Percentiles rank a stretch among this genome's conserved stretches.
Evolutionary conservation across 2,888 invertebrate species (phyloP).

Genomic region (Thymelicus lineola): DNA sequence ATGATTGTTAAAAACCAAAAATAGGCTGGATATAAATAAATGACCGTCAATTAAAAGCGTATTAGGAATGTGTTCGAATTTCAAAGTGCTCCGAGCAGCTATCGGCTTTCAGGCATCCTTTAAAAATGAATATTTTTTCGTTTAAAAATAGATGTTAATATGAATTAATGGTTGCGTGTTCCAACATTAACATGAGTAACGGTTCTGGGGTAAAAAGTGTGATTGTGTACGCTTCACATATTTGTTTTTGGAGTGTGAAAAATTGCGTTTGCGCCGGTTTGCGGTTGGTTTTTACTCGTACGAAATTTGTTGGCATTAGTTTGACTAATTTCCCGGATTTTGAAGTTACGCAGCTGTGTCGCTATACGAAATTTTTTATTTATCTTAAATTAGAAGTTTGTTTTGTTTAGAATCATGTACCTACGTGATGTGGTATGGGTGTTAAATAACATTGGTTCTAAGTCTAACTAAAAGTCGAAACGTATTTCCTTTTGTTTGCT

Average conservation of each 20-base stretch:
- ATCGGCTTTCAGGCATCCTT: conserved; percentile 50
- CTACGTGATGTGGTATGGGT: too few relatives aligned
- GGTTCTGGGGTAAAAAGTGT: conserved; percentile 52
- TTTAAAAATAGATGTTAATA: conserved; percentile 73
- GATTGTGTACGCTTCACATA: conserved; percentile 68
- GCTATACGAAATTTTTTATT: conserved; percentile 71
- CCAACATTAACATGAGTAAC: conserved; percentile 52
- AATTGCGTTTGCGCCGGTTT: conserved; percentile 77
- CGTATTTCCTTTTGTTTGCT: too few relatives aligned
- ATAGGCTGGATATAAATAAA: conserved; percentile 35
- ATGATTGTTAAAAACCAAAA: too few relatives aligned
- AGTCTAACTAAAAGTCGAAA: too few relatives aligned
- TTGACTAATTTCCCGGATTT: conserved; percentile 66
- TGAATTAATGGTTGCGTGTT: conserved; percentile 69
- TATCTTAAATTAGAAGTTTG: conserved; percentile 46
- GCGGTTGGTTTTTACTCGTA: conserved; percentile 78
- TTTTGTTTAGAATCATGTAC: conserved; percentile 10
- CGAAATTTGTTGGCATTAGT: conserved; percentile 77
- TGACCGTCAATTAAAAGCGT: conserved; percentile 42
- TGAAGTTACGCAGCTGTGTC: conserved; percentile 64
- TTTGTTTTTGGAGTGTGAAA: conserved; percentile 81
- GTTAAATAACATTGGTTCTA: background rate
- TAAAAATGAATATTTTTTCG: conserved; percentile 44
- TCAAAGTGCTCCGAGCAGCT: conserved; percentile 60
- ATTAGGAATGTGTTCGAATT: conserved; percentile 60